Evolutionary conservation across 2,113 vertebrate genomes (phyloP).

Genomic region (Lampris megalopsis): DNA sequence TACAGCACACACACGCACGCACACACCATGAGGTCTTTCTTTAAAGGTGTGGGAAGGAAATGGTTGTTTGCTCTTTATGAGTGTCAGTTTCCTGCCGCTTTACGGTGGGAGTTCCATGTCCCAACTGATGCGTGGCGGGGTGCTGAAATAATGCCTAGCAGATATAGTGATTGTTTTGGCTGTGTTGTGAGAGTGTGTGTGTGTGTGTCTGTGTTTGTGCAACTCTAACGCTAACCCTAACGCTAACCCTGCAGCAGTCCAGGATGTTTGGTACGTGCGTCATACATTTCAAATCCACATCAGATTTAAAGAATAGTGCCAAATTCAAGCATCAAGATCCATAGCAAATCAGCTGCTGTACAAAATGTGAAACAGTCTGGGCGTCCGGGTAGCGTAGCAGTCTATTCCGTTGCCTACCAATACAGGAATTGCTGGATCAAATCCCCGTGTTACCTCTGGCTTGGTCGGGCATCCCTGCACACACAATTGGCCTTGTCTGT

Average conservation of each 20-base stretch:
- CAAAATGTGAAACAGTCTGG: neutral
- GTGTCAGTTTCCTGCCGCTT: slow-evolving; percentile 32
- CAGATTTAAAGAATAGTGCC: neutral
- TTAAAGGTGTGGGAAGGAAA: slow-evolving; percentile 14
- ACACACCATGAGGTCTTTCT: slow-evolving; percentile 17
- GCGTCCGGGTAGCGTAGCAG: neutral
- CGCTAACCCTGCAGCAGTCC: neutral
- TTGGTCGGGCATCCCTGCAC: no score
- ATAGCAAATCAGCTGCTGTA: neutral
- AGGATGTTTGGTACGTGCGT: neutral
- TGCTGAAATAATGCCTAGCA: neutral
- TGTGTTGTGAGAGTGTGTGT: neutral
- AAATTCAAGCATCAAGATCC: neutral
- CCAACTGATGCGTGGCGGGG: slow-evolving; percentile 20
- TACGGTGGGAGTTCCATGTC: slow-evolving; percentile 15
- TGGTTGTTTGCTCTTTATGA: slow-evolving; percentile 37
- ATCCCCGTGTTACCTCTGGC: no score
- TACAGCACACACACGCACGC: neutral
- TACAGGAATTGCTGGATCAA: no score
- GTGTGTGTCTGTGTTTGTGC: neutral
- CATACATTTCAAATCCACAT: neutral
- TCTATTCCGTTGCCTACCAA: no score
- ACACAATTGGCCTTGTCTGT: no score
- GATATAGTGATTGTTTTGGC: neutral
- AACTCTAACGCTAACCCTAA: no score